phyloP scores from a whole-genome alignment of 2,888 invertebrate genomes.

The Nebria salina region DNA sequence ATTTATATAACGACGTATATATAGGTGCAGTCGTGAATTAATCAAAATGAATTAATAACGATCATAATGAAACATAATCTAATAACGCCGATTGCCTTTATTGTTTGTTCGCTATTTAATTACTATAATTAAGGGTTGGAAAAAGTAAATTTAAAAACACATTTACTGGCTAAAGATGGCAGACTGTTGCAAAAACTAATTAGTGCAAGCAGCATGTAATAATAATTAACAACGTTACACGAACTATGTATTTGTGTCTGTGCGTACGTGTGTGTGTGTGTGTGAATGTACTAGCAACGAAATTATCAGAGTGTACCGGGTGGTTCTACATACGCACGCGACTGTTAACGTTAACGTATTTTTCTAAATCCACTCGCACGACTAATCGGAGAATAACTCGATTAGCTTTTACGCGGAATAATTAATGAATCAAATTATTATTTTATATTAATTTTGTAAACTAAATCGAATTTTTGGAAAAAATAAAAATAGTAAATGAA shows the following conservation, averaged over 20 bases:
- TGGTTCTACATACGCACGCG: conserved; percentile 39
- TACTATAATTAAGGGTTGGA: conserved; percentile 40
- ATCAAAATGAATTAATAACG: background rate
- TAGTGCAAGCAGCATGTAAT: conserved; percentile 41
- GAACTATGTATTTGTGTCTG: conserved; percentile 3
- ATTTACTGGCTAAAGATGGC: conserved; percentile 10
- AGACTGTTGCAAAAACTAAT: conserved; percentile 38
- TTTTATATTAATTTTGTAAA: too few species aligned
- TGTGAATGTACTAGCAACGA: conserved; percentile 27
- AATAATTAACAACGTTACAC: conserved; percentile 32
- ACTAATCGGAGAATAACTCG: background rate
- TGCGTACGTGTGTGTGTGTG: conserved; percentile 10
- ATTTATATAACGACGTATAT: background rate
- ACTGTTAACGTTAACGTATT: conserved; percentile 7
- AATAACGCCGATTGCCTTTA: background rate
- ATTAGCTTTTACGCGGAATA: too few species aligned
- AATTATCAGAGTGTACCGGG: conserved; percentile 37
- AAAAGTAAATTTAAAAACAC: conserved; percentile 21
- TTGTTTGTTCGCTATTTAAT: conserved; percentile 23
- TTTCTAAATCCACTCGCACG: background rate
- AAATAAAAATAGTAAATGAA: too few species aligned
- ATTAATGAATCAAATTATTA: too few species aligned
- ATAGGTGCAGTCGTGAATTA: background rate
- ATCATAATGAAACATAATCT: background rate
- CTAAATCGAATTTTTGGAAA: too few species aligned